Evolutionary conservation across 2,888 invertebrate genomes (phyloP), one percentile per base, ranked within the genome.

Genomic region (Orthonychiurus folsomi): DNA sequence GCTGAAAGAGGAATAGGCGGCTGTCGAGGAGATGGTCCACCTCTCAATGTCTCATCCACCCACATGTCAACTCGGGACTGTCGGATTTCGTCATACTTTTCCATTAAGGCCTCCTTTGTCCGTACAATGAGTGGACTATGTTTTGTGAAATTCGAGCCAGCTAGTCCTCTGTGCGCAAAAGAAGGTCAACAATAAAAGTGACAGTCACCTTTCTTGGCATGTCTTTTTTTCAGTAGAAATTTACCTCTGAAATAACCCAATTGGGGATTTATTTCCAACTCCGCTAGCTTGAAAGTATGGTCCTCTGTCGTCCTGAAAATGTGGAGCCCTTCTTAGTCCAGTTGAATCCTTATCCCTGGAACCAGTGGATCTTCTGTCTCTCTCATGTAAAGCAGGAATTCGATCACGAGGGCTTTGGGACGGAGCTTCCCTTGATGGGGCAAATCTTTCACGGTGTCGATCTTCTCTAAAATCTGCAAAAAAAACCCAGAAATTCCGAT

Each of bases 1-100:
- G 52, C 24, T 12, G 9, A 12, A 52, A 20, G 52, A 12, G 52
- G 21, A 12, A 59, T 26, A 60, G 54, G 18, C 62, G 59, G 25
- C 59, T 54, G 21, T 59, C 53, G 21, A 58, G 3, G 21, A 59
- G 21, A 56, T 62, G 27, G 24, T 65, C 15, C 37, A 26, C 59
- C 67, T 50, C 65, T 64, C 15, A 69, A 61, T 20, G 71, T 71
- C 63, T 71, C 70, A 64, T 71, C 71, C 18, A 71, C 71, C 73
- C 71, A 73, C 65, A 68, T 66, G 24, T 73, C 70, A 2, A 71
- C 70, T 50, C 69, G 63, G 5, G 52, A 52, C 20, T 52, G 52
- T 23, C 52, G 21, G 20, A 9, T 20, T 20, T 52, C 52, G 52
- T 21, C 20, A 52, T 52, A 20, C 20, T 52, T 52, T 37, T 37